Evolutionary conservation across 2,888 invertebrate species (phyloP).

Genomic region (Eilema sororculum): DNA sequence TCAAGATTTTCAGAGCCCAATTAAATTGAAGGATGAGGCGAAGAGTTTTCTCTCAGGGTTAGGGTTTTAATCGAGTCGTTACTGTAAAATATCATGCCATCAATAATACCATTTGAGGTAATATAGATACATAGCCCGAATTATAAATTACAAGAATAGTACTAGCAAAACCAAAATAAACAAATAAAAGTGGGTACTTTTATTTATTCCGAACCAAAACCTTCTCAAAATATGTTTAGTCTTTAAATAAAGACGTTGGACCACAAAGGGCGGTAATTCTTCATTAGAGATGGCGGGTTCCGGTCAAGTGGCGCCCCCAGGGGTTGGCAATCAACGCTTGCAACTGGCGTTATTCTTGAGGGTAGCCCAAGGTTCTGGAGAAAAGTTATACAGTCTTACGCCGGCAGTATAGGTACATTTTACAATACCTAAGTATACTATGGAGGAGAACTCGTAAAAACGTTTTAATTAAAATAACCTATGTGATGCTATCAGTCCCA

Average conservation of each 20-base stretch:
- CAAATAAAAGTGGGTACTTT: neutral
- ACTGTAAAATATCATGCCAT: too few relatives aligned
- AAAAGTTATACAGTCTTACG: conserved; percentile 20
- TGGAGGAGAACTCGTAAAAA: neutral
- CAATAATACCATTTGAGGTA: too few relatives aligned
- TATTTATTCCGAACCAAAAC: neutral
- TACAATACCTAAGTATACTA: neutral
- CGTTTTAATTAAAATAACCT: too few relatives aligned
- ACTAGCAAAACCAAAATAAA: neutral
- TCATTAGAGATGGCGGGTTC: conserved; percentile 77
- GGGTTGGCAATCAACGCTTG: conserved; percentile 79
- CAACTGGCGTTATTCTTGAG: conserved; percentile 74
- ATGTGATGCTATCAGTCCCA: too few relatives aligned
- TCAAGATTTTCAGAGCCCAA: neutral
- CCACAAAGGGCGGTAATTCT: conserved; percentile 80
- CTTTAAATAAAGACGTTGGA: conserved; percentile 53
- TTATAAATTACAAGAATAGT: too few relatives aligned
- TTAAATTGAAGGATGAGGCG: neutral
- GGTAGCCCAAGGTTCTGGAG: conserved; percentile 46
- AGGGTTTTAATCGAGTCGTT: neutral
- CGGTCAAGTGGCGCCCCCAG: conserved; percentile 79
- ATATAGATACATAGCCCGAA: too few relatives aligned
- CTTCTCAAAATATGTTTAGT: conserved; percentile 18
- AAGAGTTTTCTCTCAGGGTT: neutral
- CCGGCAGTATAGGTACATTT: too few relatives aligned